Percentiles rank a stretch among this genome's conserved stretches.
These are phyloP conservation scores for Acromyrmex heyeri DNA, from an alignment of 1,140 invertebrate species.

Conservation along the genomic window DNA sequence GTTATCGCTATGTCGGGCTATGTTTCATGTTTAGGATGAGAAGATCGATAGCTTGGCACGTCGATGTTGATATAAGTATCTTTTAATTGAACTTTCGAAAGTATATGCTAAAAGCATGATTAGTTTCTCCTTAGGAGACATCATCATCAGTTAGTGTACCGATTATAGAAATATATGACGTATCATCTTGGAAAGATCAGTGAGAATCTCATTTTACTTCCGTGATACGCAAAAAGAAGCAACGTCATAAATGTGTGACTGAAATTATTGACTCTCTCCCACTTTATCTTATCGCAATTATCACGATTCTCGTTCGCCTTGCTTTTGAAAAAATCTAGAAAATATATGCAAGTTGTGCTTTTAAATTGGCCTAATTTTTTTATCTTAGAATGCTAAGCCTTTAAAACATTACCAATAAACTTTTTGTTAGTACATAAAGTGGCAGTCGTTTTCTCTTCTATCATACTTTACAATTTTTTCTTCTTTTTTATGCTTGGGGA, in stretches of 20 bases:
- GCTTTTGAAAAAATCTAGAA: not conserved
- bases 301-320: not conserved
- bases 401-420: not conserved
- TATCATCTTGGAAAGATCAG: conserved; percentile 35
- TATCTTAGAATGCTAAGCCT: not conserved
- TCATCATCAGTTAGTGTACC: conserved; percentile 15
- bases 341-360: conserved; percentile 1
- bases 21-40: not conserved
- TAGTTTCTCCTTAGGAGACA: conserved; percentile 17
- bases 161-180: conserved; percentile 1
- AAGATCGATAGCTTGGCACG: conserved; percentile 14
- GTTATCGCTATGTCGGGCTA: not conserved
- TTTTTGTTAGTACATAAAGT: not conserved
- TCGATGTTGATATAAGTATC: not conserved
- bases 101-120: conserved; percentile 24
- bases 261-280: not conserved
- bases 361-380: not conserved
- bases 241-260: not conserved
- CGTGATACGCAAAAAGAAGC: not conserved
- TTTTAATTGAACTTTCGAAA: conserved; percentile 54
- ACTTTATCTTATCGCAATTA: not conserved
- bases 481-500: not conserved
- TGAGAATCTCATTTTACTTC: conserved; percentile 11
- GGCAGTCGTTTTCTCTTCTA: not conserved
- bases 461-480: not conserved